phyloP scores from a whole-genome alignment of 2,888 invertebrate species.

The Andrena dorsata region DNA sequence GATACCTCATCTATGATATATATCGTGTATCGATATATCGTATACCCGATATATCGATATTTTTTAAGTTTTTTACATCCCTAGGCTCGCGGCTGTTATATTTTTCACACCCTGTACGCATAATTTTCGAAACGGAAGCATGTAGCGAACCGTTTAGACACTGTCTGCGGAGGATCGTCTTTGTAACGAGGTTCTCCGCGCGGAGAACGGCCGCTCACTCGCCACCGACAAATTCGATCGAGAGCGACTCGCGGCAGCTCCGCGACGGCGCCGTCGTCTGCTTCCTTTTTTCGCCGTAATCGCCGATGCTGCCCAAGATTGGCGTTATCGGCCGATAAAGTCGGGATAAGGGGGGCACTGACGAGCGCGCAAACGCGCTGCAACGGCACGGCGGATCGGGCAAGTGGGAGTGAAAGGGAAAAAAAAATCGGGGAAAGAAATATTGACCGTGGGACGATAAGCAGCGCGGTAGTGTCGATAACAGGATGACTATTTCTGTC shows the following conservation, averaged over 20 bases:
- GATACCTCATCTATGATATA: no score
- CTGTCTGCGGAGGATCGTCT: conserved; percentile 17
- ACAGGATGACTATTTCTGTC: conserved; percentile 68
- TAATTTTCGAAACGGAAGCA: conserved; percentile 24
- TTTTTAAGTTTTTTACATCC: no score
- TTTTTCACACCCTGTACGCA: not conserved
- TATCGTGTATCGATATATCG: no score
- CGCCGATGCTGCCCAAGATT: conserved; percentile 58
- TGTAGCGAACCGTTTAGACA: conserved; percentile 22
- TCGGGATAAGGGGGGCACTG: conserved; percentile 54
- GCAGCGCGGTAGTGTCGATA: conserved; percentile 68
- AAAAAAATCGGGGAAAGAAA: conserved; percentile 61
- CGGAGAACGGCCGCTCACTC: conserved; percentile 36
- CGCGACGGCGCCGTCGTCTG: conserved; percentile 12
- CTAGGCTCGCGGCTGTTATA: no score
- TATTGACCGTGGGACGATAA: conserved; percentile 74
- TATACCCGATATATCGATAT: no score
- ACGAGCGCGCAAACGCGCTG: conserved; percentile 58
- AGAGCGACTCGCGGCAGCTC: conserved; percentile 21
- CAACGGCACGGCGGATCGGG: conserved; percentile 54
- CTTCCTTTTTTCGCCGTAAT: conserved; percentile 43
- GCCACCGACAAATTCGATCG: conserved; percentile 45
- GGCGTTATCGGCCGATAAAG: conserved; percentile 68
- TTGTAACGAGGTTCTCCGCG: conserved; percentile 37
- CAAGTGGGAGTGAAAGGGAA: conserved; percentile 42